Evolutionary conservation across 2,888 invertebrate species (phyloP).

Genomic region (Polymixis lichenea): DNA sequence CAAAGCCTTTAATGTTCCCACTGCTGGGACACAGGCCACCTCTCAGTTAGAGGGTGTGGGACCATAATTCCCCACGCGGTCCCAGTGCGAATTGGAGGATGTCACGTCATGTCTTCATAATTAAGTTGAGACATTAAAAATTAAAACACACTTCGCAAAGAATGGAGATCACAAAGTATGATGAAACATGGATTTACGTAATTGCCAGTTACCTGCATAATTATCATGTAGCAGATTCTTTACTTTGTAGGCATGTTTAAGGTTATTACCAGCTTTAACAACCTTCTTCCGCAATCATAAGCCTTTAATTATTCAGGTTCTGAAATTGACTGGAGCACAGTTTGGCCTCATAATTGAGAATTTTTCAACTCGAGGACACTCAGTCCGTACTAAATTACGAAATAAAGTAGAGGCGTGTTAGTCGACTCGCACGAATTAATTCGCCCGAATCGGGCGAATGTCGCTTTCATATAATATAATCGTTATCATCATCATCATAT

Average conservation of each 20-base stretch:
- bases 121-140: background rate
- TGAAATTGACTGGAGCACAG: constrained; percentile 11
- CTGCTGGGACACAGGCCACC: no score
- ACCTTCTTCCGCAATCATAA: constrained; percentile 45
- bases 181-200: constrained; percentile 43
- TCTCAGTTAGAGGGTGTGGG: no score
- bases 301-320: constrained; percentile 47
- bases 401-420: background rate
- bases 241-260: constrained; percentile 39
- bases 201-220: constrained; percentile 34
- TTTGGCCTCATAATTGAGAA: constrained; percentile 7
- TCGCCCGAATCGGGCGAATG: no score
- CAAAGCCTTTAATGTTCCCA: no score
- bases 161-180: constrained; percentile 24
- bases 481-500: no score
- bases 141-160: background rate
- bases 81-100: no score
- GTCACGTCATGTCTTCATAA: no score
- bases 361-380: constrained; percentile 3
- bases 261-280: constrained; percentile 45
- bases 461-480: no score
- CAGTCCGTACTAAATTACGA: background rate
- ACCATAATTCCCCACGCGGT: no score
- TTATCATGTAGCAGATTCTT: constrained; percentile 39
- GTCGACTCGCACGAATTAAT: no score